A percentile compares a stretch with the other conserved stretches of the same genome.
Evolutionary conservation across 2,888 invertebrate genomes (phyloP).

Genomic region (Chorisops tibialis): DNA sequence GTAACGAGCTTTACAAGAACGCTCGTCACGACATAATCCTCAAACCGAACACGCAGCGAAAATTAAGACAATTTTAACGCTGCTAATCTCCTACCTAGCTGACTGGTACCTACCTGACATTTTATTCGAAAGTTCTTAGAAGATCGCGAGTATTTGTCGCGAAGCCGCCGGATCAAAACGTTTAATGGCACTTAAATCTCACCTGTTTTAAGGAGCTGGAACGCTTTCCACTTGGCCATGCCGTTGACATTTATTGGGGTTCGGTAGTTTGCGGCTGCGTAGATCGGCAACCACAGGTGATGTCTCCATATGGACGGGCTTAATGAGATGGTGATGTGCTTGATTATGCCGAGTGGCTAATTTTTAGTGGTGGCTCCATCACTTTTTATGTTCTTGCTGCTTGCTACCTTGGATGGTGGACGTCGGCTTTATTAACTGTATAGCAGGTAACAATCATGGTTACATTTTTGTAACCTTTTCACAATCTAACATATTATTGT

Average conservation of each 20-base stretch:
- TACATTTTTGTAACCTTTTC: no score
- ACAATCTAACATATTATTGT: no score
- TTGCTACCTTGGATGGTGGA: no score
- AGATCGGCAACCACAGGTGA: background rate
- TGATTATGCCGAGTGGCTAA: no score
- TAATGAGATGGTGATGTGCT: no score
- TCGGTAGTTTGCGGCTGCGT: background rate
- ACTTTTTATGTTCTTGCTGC: no score
- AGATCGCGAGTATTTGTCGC: background rate
- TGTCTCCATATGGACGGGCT: background rate
- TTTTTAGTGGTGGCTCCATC: no score
- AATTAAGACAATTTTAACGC: constrained; percentile 12
- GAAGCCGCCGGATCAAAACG: constrained; percentile 3
- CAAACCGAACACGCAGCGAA: background rate
- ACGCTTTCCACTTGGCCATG: constrained; percentile 15
- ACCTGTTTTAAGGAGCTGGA: constrained; percentile 31
- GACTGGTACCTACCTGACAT: background rate
- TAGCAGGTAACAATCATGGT: no score
- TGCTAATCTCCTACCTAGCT: background rate
- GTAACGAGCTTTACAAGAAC: constrained; percentile 19
- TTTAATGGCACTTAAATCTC: constrained; percentile 39
- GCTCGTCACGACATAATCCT: background rate
- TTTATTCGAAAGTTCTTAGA: constrained; percentile 1
- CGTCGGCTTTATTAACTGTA: no score
- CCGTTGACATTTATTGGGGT: background rate